Percentiles rank a stretch among this genome's conserved stretches.
These are phyloP conservation scores for Tachina fera DNA, from an alignment of 2,888 invertebrate genomes.

Conservation along the genomic window DNA sequence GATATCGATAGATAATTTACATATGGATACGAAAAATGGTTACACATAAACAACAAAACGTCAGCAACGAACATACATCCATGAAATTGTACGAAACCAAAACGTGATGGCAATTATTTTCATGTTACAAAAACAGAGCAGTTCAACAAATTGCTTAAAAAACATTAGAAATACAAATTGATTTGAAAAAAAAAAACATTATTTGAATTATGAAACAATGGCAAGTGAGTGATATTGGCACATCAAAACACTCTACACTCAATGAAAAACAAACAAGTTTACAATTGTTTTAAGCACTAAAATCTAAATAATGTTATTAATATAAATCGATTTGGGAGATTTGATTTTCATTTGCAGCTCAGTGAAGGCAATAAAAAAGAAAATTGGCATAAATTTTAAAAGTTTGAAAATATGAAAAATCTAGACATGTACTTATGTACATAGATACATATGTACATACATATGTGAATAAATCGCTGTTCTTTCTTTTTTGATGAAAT, in stretches of 20 bases:
- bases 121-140: conserved; percentile 38
- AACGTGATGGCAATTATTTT: conserved; percentile 66
- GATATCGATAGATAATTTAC: conserved; percentile 40
- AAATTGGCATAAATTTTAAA: conserved; percentile 14
- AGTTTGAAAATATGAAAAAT: conserved; percentile 6
- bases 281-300: background rate
- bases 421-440: background rate
- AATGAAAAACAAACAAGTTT: background rate
- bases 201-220: conserved; percentile 1
- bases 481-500: background rate
- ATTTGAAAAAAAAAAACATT: background rate
- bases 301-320: no score
- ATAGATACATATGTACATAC: background rate
- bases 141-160: conserved; percentile 39
- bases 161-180: background rate
- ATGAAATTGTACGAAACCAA: conserved; percentile 1
- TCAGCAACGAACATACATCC: background rate
- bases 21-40: conserved; percentile 21
- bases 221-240: background rate
- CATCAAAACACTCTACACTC: conserved; percentile 4
- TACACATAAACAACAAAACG: background rate
- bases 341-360: conserved; percentile 55
- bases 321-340: no score
- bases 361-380: conserved; percentile 46
- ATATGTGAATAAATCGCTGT: background rate